These are phyloP conservation scores for Drosophila mojavensis DNA, from an alignment of 1,140 invertebrate species.

Conservation along the genomic window DNA sequence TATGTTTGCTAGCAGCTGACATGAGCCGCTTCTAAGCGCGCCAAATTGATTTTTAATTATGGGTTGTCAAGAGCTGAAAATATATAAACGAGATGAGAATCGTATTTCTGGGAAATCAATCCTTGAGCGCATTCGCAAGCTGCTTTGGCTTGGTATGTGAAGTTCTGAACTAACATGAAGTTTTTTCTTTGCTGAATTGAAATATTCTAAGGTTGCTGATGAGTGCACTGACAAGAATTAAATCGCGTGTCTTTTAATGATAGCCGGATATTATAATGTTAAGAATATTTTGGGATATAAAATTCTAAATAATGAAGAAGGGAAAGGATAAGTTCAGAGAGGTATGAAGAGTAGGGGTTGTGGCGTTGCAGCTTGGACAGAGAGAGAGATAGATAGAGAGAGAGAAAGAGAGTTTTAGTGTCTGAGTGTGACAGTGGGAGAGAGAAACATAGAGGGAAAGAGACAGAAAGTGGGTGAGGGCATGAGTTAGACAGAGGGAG, in stretches of 20 bases:
- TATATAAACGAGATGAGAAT: conserved; percentile 45
- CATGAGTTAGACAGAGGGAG: too few relatives aligned
- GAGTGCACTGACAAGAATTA: neutral
- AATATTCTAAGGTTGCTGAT: conserved; percentile 2
- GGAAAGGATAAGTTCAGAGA: neutral
- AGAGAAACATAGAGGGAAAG: too few relatives aligned
- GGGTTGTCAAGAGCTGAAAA: conserved; percentile 52
- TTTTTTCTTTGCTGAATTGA: neutral
- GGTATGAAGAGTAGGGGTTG: neutral
- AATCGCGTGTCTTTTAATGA: conserved; percentile 7
- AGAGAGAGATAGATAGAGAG: too few relatives aligned
- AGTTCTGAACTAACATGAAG: too few relatives aligned
- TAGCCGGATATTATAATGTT: neutral
- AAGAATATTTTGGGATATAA: too few relatives aligned
- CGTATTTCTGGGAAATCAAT: conserved; percentile 55
- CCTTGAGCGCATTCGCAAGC: conserved; percentile 18
- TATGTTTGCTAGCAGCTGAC: conserved; percentile 41
- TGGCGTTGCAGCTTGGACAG: too few relatives aligned
- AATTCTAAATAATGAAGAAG: neutral
- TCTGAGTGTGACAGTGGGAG: too few relatives aligned
- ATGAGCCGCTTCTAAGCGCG: conserved; percentile 46
- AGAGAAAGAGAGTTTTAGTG: too few relatives aligned
- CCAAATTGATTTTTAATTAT: conserved; percentile 82
- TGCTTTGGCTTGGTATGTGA: neutral
- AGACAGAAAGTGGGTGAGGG: too few relatives aligned